These are phyloP conservation scores for Imbricaverruca yamaguchii DNA, from an alignment of 2,888 invertebrate genomes.

Conservation along the genomic window DNA sequence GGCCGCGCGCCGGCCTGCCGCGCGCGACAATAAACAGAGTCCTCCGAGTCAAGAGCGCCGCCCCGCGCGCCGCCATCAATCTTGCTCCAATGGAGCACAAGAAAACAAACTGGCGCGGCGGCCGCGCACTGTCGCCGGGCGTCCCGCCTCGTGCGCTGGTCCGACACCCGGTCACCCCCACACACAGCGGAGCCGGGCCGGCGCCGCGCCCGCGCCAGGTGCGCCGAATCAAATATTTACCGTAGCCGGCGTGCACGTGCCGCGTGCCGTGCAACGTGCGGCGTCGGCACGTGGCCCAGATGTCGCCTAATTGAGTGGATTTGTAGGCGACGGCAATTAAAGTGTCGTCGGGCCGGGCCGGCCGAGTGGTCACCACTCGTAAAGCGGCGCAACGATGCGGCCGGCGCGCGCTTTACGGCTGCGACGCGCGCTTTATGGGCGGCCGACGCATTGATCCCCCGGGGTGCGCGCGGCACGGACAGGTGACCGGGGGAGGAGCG, in stretches of 20 bases:
- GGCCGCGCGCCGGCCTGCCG: neutral
- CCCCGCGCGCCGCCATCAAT: neutral
- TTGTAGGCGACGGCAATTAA: neutral
- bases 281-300: neutral
- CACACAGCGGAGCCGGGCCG: no score
- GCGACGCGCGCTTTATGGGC: neutral
- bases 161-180: no score
- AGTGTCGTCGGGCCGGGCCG: neutral
- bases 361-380: neutral
- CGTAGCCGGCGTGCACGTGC: neutral
- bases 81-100: neutral
- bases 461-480: no score
- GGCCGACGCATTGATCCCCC: neutral
- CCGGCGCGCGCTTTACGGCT: neutral
- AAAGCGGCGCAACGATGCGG: neutral
- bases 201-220: neutral
- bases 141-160: no score
- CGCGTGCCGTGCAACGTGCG: neutral
- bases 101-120: neutral
- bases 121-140: no score
- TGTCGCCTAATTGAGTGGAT: neutral
- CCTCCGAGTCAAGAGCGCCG: conserved; percentile 5
- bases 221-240: conserved; percentile 1
- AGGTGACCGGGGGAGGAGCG: no score
- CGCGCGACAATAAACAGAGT: neutral